phyloP scores from a whole-genome alignment of 2,113 vertebrate species.

The Melanerpes aurifrons region DNA sequence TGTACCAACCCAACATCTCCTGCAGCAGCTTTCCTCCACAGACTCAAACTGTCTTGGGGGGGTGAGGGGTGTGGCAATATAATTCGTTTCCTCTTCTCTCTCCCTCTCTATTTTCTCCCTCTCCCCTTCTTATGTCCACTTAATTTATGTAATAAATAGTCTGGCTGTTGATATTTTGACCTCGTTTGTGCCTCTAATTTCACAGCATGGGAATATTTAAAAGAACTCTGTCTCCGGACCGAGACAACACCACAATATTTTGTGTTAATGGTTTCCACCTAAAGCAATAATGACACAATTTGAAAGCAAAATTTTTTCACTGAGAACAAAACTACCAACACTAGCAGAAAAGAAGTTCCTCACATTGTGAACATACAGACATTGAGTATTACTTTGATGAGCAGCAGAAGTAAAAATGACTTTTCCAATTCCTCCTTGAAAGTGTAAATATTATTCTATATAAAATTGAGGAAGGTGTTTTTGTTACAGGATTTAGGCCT shows the following conservation, averaged over 20 bases:
- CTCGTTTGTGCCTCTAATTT: too few species aligned
- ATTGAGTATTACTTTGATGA: not conserved
- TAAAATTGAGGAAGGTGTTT: not conserved
- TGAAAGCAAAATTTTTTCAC: not conserved
- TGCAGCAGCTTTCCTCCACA: too few species aligned
- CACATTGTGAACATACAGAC: not conserved
- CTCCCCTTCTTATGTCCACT: too few species aligned
- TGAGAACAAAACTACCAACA: not conserved
- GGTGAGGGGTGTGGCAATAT: too few species aligned
- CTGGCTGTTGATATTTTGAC: too few species aligned
- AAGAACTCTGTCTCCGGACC: too few species aligned
- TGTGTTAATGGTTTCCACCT: not conserved
- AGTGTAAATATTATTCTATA: not conserved
- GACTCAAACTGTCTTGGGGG: too few species aligned
- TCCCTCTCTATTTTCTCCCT: too few species aligned
- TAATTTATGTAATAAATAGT: too few species aligned
- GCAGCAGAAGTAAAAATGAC: not conserved
- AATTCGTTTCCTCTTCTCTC: too few species aligned
- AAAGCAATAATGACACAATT: not conserved
- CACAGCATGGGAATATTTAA: too few species aligned
- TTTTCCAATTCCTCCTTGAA: not conserved
- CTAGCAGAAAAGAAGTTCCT: not conserved
- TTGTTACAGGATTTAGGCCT: not conserved
- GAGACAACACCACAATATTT: not conserved
- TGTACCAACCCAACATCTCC: too few species aligned